Evolutionary conservation across 1,140 invertebrate genomes (phyloP).

Genomic region (Orchestia grillus): DNA sequence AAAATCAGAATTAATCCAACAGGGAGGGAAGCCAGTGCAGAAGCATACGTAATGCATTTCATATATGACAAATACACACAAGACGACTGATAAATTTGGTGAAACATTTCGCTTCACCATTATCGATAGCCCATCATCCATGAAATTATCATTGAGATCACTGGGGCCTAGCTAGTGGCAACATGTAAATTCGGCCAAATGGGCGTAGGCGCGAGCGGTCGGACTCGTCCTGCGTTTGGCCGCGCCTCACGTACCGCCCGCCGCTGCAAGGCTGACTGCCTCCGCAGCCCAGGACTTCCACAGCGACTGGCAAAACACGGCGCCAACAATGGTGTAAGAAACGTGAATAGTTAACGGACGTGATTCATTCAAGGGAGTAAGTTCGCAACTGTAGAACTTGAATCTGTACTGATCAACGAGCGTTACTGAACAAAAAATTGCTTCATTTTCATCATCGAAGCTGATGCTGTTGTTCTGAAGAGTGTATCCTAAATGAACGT

Average conservation of each 20-base stretch:
- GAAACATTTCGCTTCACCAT: background rate
- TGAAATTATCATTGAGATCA: background rate
- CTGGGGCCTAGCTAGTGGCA: background rate
- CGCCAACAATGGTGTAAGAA: background rate
- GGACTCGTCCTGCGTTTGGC: too few relatives aligned
- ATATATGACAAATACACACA: background rate
- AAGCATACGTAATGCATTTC: background rate
- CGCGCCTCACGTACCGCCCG: background rate
- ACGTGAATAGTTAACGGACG: background rate
- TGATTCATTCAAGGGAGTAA: background rate
- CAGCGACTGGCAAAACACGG: background rate
- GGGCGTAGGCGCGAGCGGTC: too few relatives aligned
- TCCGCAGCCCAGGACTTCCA: background rate
- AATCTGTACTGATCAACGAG: background rate
- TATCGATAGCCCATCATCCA: background rate
- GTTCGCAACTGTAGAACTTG: background rate
- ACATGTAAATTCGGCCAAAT: too few relatives aligned
- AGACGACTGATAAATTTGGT: background rate
- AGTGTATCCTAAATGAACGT: background rate
- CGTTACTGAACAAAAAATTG: background rate
- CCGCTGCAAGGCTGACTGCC: background rate
- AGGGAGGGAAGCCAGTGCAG: background rate
- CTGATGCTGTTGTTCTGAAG: background rate
- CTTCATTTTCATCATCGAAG: background rate
- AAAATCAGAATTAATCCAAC: too few relatives aligned